These are phyloP conservation scores for Amphiduros pacificus DNA, from an alignment of 2,888 invertebrate species.

Conservation along the genomic window DNA sequence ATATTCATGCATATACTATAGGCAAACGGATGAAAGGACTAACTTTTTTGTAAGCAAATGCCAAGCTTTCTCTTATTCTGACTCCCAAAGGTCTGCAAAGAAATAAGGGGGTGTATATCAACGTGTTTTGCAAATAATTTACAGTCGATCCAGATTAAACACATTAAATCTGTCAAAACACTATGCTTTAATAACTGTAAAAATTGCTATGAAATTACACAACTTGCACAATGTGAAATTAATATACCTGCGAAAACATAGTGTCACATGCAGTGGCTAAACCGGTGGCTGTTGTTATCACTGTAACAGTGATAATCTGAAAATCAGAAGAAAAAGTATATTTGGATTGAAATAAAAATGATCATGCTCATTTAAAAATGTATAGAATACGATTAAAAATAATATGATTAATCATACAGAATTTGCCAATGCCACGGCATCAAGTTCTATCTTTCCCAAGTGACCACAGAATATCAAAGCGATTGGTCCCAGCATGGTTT, in stretches of 20 bases:
- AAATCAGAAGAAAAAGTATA: no score
- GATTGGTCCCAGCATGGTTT: slow-evolving; percentile 6
- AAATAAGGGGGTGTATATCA: no score
- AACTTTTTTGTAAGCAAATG: slow-evolving; percentile 14
- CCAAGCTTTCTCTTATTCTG: slow-evolving; percentile 10
- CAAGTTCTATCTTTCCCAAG: slow-evolving; percentile 11
- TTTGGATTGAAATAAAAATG: no score
- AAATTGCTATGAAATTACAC: no score
- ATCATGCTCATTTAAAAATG: no score
- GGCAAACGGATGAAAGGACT: not conserved
- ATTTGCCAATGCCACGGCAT: slow-evolving; percentile 12
- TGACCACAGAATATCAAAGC: slow-evolving; percentile 17
- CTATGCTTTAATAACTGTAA: no score
- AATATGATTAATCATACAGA: no score
- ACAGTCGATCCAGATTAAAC: no score
- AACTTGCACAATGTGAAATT: no score
- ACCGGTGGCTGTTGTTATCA: slow-evolving; percentile 4
- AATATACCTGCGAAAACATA: slow-evolving; percentile 17
- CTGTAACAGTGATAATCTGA: slow-evolving; percentile 18
- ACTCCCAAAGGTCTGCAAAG: slow-evolving; percentile 14
- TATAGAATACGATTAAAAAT: no score
- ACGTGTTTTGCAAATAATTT: no score
- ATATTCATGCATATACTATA: not conserved
- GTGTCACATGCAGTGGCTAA: slow-evolving; percentile 17
- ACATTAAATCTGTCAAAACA: no score